Evolutionary conservation across 2,113 vertebrate genomes (phyloP).

Genomic region (Podilymbus podiceps): DNA sequence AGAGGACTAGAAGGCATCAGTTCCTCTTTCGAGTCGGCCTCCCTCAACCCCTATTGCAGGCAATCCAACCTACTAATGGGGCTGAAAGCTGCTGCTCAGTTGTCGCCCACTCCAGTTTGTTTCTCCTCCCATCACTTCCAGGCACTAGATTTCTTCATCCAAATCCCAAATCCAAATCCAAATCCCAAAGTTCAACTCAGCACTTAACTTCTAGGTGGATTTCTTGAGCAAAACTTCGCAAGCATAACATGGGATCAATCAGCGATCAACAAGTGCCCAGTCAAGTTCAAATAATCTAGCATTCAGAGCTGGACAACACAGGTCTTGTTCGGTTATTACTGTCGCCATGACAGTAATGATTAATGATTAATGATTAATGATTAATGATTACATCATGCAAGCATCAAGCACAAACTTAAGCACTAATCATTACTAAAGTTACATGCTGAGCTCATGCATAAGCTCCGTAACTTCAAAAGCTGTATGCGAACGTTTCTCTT

Average conservation of each 20-base stretch:
- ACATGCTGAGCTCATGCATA: not conserved
- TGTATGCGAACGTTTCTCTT: not conserved
- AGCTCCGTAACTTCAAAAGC: not conserved
- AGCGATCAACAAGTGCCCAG: not conserved
- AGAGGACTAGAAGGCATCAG: not conserved
- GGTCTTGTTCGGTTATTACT: not conserved
- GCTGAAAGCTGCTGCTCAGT: not conserved
- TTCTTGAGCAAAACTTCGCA: not conserved
- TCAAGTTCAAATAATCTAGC: not conserved
- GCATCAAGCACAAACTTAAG: not conserved
- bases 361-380: too few relatives aligned
- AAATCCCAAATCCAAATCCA: not conserved
- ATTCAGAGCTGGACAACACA: not conserved
- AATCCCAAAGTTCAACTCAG: not conserved
- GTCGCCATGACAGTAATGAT: too few relatives aligned
- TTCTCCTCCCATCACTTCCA: not conserved
- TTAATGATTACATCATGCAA: not conserved
- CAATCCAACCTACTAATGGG: not conserved
- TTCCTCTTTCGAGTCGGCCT: accelerated
- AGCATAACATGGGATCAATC: not conserved
- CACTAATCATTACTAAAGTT: not conserved
- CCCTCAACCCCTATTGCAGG: not conserved
- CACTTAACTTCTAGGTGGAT: not conserved
- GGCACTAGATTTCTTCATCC: not conserved
- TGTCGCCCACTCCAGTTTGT: not conserved